A percentile compares a stretch with the other conserved stretches of the same genome.
phyloP scores from a whole-genome alignment of 2,797 vertebrate genomes.

The Xenops minutus region DNA sequence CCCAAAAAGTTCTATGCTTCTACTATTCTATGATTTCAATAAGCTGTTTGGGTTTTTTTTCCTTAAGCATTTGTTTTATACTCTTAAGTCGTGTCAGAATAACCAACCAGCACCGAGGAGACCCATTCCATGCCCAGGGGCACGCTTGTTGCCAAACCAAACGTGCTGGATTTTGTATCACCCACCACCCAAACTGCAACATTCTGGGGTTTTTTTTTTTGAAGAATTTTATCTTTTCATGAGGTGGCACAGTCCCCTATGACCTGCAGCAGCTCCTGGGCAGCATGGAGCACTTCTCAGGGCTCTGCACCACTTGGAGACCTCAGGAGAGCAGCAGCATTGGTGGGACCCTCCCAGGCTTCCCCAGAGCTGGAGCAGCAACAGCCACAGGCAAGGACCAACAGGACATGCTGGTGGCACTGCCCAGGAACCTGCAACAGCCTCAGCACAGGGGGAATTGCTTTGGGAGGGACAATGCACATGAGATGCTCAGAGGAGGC shows the following conservation, averaged over 20 bases:
- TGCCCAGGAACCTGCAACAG: neutral
- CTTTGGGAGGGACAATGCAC: neutral
- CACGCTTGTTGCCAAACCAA: neutral
- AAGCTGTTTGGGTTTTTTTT: neutral
- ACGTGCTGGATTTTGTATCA: rapidly evolving
- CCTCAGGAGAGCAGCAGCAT: neutral
- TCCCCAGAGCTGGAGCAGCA: rapidly evolving
- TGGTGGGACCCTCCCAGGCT: neutral
- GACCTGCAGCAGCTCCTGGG: neutral
- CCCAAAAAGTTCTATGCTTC: neutral
- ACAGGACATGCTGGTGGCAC: rapidly evolving
- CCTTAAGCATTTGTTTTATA: neutral
- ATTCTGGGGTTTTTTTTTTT: neutral
- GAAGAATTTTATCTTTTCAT: neutral
- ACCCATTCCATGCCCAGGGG: neutral
- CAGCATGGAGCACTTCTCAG: neutral
- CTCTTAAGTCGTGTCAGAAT: neutral
- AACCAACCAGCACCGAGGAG: neutral
- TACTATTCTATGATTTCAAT: neutral
- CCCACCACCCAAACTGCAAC: neutral
- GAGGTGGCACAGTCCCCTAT: neutral
- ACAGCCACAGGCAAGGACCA: neutral
- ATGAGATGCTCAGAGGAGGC: neutral
- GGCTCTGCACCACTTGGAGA: neutral
- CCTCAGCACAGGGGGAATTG: neutral